A percentile compares a stretch with the other conserved stretches of the same genome.
Evolutionary conservation across 30 jellyfish, hydroid and myxozoan genomes (phyloP).

Genomic region (Turritopsis rubra): DNA sequence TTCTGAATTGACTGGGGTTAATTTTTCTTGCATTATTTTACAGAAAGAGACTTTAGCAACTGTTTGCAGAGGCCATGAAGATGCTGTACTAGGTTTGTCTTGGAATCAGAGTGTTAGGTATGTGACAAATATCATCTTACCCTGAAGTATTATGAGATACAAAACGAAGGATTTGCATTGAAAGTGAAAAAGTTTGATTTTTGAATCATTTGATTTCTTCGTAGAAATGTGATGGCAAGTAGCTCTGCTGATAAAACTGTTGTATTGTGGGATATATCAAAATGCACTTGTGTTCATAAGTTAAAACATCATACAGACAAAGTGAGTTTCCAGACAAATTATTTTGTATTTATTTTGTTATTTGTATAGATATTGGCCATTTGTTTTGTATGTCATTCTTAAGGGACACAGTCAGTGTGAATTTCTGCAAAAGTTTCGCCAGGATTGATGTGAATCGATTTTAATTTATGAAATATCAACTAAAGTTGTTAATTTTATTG

Average conservation of each 20-base stretch:
- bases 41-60: slow-evolving; percentile 28
- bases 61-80: slow-evolving; percentile 52
- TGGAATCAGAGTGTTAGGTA: slow-evolving; percentile 84
- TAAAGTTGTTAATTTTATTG: too few relatives aligned
- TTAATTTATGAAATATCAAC: too few relatives aligned
- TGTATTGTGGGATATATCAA: slow-evolving; percentile 70
- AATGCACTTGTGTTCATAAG: slow-evolving; percentile 56
- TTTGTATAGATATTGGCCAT: not conserved
- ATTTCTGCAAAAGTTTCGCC: too few relatives aligned
- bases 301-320: slow-evolving; percentile 68
- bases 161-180: not conserved
- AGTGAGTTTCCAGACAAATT: slow-evolving; percentile 33
- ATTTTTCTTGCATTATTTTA: not conserved
- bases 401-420: too few relatives aligned
- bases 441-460: too few relatives aligned
- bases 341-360: too few relatives aligned
- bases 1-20: not conserved
- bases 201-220: not conserved
- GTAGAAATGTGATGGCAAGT: slow-evolving; percentile 86
- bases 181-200: not conserved
- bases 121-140: not conserved
- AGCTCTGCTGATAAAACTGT: slow-evolving; percentile 87
- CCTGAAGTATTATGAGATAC: not conserved
- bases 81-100: slow-evolving; percentile 83
- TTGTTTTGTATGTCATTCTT: not conserved